Base-by-base conservation (phyloP, 2,888 invertebrate genomes). In the Ormyrus thymus region DNA sequence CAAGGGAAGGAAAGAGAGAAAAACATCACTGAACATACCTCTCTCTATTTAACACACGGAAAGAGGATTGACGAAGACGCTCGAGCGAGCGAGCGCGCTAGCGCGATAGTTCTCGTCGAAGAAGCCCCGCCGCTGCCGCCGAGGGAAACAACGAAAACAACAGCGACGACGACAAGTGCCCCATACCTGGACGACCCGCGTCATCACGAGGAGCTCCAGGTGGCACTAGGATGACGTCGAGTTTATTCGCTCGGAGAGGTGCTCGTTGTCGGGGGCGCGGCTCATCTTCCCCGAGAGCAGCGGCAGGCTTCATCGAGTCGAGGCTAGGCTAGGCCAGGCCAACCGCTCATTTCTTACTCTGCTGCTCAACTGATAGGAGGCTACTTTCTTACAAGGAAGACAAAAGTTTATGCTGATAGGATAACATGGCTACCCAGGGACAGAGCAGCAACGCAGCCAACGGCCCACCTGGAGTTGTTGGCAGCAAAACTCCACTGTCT, bases 381-480 rank as follows among this genome's bases (percentile, higher is more conserved):
- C 11, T n/a, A 46, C 29, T 29, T 29, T 29, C 29, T 29, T 29
- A 43, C n/a, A 43, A 13, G 11, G 43, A 11, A 15, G 43, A 53
- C 53, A 43, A 45, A 13, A 29, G n/a, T 13, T 46, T 7, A 29
- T 29, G 29, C 29, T 29, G 29, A 29, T 29, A 29, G 29, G 29
- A 29, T 29, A 74, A 43, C 46, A 81, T 81, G 81, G 79, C 81
- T n/a, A 79, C 66, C 7, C 76, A 73, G 29, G 76, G 71, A 11
- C 71, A 61, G 51, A 51, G 62, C 53, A 69, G 65, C 29, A 29
- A 29, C 69, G 55, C 73, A 11, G 84, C 84, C 29, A 87, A 86
- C 76, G 88, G 86, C 10, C 85, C 87, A 62, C 84, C 85, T 50
- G 84, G 83, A 76, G 81, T 82, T 43, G 77, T 76, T n/a, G 73